Conservation (phyloP, 1,140 invertebrate genomes). For the Limonius californicus region DNA sequence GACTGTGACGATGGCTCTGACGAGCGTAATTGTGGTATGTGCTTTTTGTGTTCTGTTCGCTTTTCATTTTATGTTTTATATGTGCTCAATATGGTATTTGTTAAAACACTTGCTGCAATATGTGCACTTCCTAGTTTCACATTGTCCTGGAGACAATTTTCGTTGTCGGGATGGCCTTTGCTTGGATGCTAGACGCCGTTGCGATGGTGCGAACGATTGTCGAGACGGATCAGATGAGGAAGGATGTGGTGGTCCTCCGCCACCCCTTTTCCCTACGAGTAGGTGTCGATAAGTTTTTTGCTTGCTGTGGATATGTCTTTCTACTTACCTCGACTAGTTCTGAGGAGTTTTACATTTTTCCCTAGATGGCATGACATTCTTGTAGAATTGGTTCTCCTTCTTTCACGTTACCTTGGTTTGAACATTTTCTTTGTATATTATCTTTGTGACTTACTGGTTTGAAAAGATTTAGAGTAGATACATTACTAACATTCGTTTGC, state of each 20-base stretch:
- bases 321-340: no score
- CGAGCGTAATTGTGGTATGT: conserved; percentile 46
- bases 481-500: no score
- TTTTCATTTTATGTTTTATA: not conserved
- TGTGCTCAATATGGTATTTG: not conserved
- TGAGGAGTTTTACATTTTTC: no score
- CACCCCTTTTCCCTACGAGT: not conserved
- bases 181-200: conserved; percentile 50
- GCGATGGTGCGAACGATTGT: conserved; percentile 64
- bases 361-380: no score
- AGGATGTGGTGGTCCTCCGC: conserved; percentile 45
- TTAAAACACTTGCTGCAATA: not conserved
- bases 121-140: conserved; percentile 1
- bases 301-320: no score
- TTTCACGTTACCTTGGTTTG: no score
- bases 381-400: no score
- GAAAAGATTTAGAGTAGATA: no score
- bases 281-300: not conserved
- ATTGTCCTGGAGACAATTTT: conserved; percentile 49
- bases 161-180: conserved; percentile 54
- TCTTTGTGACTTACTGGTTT: no score
- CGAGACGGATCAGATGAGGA: conserved; percentile 65
- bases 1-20: conserved; percentile 55
- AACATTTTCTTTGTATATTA: no score
- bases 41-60: conserved; percentile 4